Base-by-base conservation (phyloP, 2,113 vertebrate species). In the Oenanthe oenanthe region DNA sequence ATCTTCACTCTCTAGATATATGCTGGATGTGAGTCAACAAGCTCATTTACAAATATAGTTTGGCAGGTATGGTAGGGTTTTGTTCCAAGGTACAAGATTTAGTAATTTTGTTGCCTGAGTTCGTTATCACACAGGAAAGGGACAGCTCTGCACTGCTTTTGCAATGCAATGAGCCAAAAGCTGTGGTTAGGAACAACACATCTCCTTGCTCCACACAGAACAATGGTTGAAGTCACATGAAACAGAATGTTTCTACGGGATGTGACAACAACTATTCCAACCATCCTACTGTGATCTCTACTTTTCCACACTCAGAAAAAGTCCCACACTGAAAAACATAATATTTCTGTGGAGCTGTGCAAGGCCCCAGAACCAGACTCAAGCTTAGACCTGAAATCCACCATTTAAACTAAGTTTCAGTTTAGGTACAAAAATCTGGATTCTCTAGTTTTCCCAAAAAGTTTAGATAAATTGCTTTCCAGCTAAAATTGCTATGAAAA, bases 71-170 rank as follows among this genome's bases (percentile, higher is more conserved):
- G n/a, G 83, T 34, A 26, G 76, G 4, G 45, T 85, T 67, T 58
- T 75, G 29, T 50, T 85, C 22, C 17, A 4, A 94, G 63, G 62
- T 74, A 36, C 20, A 87, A 53, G 43, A 67, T 82, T 65, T 71
- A 94, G 48, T 34, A 74, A 93, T 89, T 95, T 53, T 91, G 42
- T 92, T 94, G 63, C 88, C 72, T 62, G 40, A 54, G 62, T 42
- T 85, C 12, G 82, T 89, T 82, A 75, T 54, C 26, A 36, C 38
- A 53, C 5, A 38, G 74, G 48, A 90, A 81, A 85, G 20, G 45
- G 67, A 77, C 21, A 31, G 38, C 25, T 92, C 50, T 50, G 36
- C 25, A 21, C 28, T 53, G 45, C 42, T 54, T 32, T 51, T 85
- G 56, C 61, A 74, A 48, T 22, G 17, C 51, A 92, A 58, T 19